Conservation (phyloP, 2,797 vertebrate genomes). For the Danio choprae region DNA sequence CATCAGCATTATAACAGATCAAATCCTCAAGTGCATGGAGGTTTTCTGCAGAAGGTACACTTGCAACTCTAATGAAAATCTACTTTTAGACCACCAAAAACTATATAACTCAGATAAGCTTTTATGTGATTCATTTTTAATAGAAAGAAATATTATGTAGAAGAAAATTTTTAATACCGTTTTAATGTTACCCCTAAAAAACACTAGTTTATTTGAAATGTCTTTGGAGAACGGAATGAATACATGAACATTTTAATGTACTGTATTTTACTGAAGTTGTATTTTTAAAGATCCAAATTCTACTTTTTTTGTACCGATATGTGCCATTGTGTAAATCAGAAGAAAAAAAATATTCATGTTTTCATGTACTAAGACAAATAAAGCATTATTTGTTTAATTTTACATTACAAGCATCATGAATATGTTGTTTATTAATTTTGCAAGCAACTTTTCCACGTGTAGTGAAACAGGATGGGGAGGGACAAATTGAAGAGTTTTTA, state of each 20-base stretch:
- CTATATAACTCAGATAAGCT: neutral
- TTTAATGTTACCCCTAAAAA: neutral
- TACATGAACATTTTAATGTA: slow-evolving; percentile 11
- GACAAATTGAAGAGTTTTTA: neutral
- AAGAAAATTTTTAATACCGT: neutral
- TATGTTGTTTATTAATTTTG: neutral
- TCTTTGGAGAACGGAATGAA: slow-evolving; percentile 3
- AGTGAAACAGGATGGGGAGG: neutral
- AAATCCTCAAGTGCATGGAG: neutral
- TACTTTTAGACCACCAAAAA: neutral
- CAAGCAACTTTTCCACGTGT: neutral
- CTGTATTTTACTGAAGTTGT: slow-evolving; percentile 35
- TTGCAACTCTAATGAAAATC: neutral
- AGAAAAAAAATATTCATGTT: neutral
- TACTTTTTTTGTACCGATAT: neutral
- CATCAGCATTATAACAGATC: neutral
- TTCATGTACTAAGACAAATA: slow-evolving; percentile 30
- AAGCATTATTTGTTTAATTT: neutral
- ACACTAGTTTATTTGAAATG: neutral
- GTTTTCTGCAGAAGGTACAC: neutral
- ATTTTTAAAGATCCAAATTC: slow-evolving; percentile 16
- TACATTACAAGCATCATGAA: neutral
- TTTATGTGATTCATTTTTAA: neutral
- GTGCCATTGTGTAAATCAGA: slow-evolving; percentile 26
- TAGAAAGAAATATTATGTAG: neutral